Base-by-base conservation (phyloP, 2,888 invertebrate species). In the Stramonita haemastoma region DNA sequence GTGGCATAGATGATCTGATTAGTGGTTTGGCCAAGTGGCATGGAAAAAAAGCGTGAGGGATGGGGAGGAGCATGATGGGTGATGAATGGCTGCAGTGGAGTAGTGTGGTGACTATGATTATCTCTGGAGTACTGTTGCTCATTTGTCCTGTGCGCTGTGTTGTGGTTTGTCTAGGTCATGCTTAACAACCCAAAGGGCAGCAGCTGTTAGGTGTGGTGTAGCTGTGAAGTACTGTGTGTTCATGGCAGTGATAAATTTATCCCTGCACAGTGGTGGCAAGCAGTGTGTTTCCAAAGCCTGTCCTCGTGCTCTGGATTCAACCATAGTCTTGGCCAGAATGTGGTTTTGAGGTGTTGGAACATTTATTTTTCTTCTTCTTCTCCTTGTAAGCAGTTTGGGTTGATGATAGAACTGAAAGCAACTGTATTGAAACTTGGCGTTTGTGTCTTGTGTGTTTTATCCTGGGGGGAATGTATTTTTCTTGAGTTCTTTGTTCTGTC, bases 141-240 rank as follows among this genome's bases (percentile, higher is more conserved):
- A 83, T 83, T 36, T 34, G 36, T 83, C 81, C 36, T 83, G 81
- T 83, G 81, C 81, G 81, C 81, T 83, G 36, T 26, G 81, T 83
- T 83, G 81, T 83, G 81, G 46, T 83, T 26, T 46, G 46, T 83
- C 36, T 46, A 26, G 81, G 81, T 46, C 34, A 34, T 57, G 57
- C 86, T 85, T 57, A 86, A 86, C 66, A 60, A 86, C 86, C 66
- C 32, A 87, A 87, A 87, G 87, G 87, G 87, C 87, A 87, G 87
- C 87, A 87, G 66, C 36, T 60, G 87, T 87, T 87, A 8, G n/a
- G n/a, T 86, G 46, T 73, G 66, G 87, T 87, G 87, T 87, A 36
- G 66, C 46, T 73, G 87, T 46, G 70, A 46, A 26, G 34, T 86
- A 17, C 46, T 66, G 36, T 46, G 73, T 87, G 87, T 87, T n/a